A percentile compares a stretch with the other conserved stretches of the same genome.
phyloP scores from a whole-genome alignment of 2,113 vertebrate genomes.

The Neodontobutis hainanensis region DNA sequence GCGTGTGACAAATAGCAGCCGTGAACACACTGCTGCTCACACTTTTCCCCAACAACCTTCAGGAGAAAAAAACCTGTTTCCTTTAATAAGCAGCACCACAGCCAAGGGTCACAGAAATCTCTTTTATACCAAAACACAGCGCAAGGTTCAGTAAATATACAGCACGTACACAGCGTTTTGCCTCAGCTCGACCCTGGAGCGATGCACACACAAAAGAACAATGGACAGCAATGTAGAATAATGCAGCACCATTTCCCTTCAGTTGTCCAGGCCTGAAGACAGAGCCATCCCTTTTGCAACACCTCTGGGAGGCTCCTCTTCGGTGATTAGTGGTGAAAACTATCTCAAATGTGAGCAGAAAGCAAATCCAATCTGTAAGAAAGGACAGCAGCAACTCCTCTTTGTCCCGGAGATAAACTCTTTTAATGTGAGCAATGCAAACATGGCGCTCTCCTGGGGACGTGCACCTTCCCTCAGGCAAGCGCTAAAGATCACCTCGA shows the following conservation, averaged over 20 bases:
- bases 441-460: background rate
- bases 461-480: conserved; percentile 13
- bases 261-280: background rate
- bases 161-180: background rate
- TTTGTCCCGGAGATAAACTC: background rate
- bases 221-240: background rate
- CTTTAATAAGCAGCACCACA: background rate
- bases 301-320: background rate
- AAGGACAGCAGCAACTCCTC: background rate
- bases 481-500: background rate
- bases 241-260: background rate
- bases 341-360: conserved; percentile 4
- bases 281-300: background rate
- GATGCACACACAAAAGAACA: background rate
- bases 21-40: background rate
- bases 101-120: background rate
- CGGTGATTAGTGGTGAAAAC: background rate
- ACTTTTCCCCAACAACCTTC: background rate
- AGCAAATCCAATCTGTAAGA: conserved; percentile 2
- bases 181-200: background rate
- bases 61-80: background rate
- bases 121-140: background rate
- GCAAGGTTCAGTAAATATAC: conserved; percentile 3
- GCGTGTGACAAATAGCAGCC: background rate
- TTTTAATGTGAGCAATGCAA: background rate